A percentile compares a stretch with the other conserved stretches of the same genome.
Conservation (phyloP, 2,113 vertebrate genomes). For the Junco hyemalis region DNA sequence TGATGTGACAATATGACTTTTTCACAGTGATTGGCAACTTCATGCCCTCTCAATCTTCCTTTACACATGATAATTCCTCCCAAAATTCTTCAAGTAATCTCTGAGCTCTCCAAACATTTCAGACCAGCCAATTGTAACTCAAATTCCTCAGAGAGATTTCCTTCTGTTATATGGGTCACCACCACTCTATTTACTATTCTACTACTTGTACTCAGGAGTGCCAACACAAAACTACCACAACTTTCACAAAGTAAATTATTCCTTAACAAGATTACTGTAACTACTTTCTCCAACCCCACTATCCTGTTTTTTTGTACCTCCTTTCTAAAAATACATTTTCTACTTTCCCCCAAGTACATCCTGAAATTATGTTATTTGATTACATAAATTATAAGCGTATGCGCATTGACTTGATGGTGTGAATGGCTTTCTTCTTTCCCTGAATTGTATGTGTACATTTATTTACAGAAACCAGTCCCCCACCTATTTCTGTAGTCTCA, state of each 20-base stretch:
- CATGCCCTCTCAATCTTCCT: background rate
- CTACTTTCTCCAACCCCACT: background rate
- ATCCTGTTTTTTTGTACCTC: background rate
- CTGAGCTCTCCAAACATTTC: background rate
- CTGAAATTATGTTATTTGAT: background rate
- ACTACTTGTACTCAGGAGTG: background rate
- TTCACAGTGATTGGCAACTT: background rate
- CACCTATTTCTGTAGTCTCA: background rate
- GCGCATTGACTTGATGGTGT: background rate
- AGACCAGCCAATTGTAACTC: background rate
- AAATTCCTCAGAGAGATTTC: background rate
- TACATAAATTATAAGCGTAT: background rate
- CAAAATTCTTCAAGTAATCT: background rate
- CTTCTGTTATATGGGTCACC: background rate
- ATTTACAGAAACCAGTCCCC: background rate
- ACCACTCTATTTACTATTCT: background rate
- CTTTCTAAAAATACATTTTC: background rate
- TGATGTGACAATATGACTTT: background rate
- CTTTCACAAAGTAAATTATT: background rate
- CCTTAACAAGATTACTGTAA: background rate
- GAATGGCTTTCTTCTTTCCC: background rate
- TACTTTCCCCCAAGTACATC: background rate
- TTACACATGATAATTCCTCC: background rate
- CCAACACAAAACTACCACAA: background rate
- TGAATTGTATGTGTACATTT: accelerated